Base-by-base conservation (phyloP, 2,888 invertebrate genomes). In the Eremobia ochroleuca region DNA sequence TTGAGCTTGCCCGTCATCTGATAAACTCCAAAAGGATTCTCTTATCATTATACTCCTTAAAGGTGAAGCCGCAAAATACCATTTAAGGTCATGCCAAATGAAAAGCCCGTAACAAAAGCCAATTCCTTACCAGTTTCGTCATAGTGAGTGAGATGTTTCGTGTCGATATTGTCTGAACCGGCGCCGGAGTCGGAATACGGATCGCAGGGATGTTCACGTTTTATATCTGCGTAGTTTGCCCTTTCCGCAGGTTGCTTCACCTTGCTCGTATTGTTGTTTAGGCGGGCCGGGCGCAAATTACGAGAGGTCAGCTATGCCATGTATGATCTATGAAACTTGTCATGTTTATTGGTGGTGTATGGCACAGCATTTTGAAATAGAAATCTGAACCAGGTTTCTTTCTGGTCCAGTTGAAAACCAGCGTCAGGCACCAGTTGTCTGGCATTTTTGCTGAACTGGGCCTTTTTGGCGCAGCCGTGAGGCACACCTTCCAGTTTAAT, bases 231-330 rank as follows among this genome's bases (percentile, higher is more conserved):
- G 91, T 92, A 90, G 92, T 91, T 91, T 96, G 96, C 96, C 96
- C 96, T 96, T 96, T 96, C 89, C 90, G 91, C 91, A 89, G 91
- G 94, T 95, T 95, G 95, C 96, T 91, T 95, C 95, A 96, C 95
- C 94, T 95, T 95, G 96, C 93, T 92, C 94, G 93, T 93, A 94
- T 95, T 95, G 93, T 93, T 92, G 92, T 91, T 93, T 91, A 91
- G 93, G 91, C 88, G 91, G 87, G 85, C 79, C 70, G 81, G 91
- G 92, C 87, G 81, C 89, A 93, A 94, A 90, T 85, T 85, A 91
- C 79, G 88, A 89, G 89, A 90, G 87, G 76, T 76, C 82, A 78
- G 85, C 83, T 86, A 76, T 85, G 58, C 81, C 85, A 75, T 85
- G 37, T 75, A 87, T 86, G 81, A 88, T 89, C 85, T 84, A 85